Evolutionary conservation across 2,113 vertebrate species (phyloP), one percentile per base, ranked within the genome.

Genomic region (Regulus satrapa): DNA sequence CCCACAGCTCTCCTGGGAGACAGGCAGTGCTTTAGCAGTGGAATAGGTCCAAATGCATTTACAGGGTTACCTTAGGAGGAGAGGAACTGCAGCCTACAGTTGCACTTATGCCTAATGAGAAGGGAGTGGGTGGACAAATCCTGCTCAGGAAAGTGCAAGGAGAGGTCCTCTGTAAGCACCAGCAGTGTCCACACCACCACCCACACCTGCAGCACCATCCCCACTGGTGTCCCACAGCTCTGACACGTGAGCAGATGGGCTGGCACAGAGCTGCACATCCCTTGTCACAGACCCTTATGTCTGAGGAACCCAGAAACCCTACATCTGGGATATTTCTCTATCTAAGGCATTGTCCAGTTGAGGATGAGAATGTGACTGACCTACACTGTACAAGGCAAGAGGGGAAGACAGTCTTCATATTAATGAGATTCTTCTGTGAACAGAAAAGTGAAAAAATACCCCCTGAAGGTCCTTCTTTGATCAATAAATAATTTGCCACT

Each of bases 221-320:
- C 40, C 48, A 75, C 19, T 0, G 1, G 12, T 18, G 26, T 55
- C 24, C 45, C 56, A 71, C 18, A 48, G 15, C n/a, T 76, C 83
- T 3, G 1, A 32, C 8, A 16, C 1, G 2, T 56, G 8, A 78
- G 56, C 1, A 3, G 13, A 7, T 14, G 40, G 54, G 34, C 49
- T 64, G 49, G 26, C 3, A 11, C 17, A 54, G 36, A 75, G 25
- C 8, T 55, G 52, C 29, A 25, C 5, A 5, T 38, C 41, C 52
- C 67, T 78, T 4, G 4, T 32, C 7, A 5, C 18, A 72, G 36
- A 83, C 7, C 14, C 17, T 66, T 28, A 24, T 0, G 0, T 8
- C 40, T 16, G 45, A 64, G 63, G 45, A 84, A 24, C 12, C 3
- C 45, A 64, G 48, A 88, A 78, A 55, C 4, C 9, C 40, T 62